Percentiles rank a stretch among this genome's conserved stretches.
Evolutionary conservation across 2,888 invertebrate species (phyloP).

Genomic region (Drosophila buzzatii): DNA sequence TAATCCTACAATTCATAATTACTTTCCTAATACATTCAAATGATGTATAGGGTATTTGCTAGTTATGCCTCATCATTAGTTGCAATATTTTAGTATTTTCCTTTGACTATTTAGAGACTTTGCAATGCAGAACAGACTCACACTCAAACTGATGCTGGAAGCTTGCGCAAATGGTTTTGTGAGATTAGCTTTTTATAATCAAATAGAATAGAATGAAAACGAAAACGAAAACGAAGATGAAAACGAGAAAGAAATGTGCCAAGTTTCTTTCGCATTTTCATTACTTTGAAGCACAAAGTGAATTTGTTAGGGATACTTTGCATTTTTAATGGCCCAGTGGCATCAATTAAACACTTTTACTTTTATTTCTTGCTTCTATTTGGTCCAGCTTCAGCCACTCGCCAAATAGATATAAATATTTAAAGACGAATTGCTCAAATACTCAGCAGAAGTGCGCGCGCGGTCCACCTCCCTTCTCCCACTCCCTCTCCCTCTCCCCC

Average conservation of each 20-base stretch:
- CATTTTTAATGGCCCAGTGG: conserved; percentile 47
- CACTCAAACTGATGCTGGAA: background rate
- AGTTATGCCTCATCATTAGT: background rate
- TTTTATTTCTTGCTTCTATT: conserved; percentile 1
- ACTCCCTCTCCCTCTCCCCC: background rate
- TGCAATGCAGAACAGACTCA: background rate
- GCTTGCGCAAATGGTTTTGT: conserved; percentile 11
- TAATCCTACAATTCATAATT: too few species aligned
- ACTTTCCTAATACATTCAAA: too few species aligned
- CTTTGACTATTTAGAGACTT: background rate
- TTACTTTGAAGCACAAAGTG: conserved; percentile 41
- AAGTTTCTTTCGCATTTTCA: conserved; percentile 26
- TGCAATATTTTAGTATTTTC: background rate
- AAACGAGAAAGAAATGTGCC: background rate
- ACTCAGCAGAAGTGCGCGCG: background rate
- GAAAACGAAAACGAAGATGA: too few species aligned
- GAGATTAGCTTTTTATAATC: conserved; percentile 8
- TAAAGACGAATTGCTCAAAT: conserved; percentile 6
- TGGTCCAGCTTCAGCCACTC: conserved; percentile 4
- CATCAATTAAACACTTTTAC: conserved; percentile 64
- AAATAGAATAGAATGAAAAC: background rate
- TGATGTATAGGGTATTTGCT: background rate
- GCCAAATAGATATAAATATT: conserved; percentile 17
- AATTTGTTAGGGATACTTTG: conserved; percentile 41
- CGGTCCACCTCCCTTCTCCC: background rate